Base-by-base conservation (phyloP, 2,888 invertebrate species). In the Drymonia ruficornis region DNA sequence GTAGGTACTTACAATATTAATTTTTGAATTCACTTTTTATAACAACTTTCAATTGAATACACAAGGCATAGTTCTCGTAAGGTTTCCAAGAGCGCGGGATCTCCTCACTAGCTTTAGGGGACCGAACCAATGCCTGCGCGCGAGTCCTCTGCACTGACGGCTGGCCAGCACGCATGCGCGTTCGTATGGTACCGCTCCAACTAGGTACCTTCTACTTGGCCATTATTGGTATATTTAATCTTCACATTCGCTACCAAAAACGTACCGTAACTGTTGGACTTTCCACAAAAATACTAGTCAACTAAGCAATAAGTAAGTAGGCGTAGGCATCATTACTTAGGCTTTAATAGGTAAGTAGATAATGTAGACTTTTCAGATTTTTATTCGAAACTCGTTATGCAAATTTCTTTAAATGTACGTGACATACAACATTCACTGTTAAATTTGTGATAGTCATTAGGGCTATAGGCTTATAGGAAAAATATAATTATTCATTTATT, bases 131-230 rank as follows among this genome's bases (percentile, higher is more conserved):
- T 64, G 58, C 56, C 62, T 70, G 65, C 77, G 77, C 75, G 66
- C 50, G 77, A 67, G 64, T 64, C 61, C 53, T 68, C 64, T 46
- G 57, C 55, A 76, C 77, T 75, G 75, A 62, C 70, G 52, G 48
- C 47, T 55, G 59, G 28, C 49, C 56, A 61, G 49, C 66, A 61
- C 56, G 65, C 65, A 63, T 34, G 44, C 52, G 45, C 54, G 31
- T 13, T 46, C n/a, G 46, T 54, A 23, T 47, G 47, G 34, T 48
- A 48, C 47, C 13, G 44, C 29, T 49, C 43, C 23, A 15, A 45
- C 28, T 16, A 16, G 31, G 16, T 16, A 45, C 4, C 7, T 45
- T 9, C 28, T 23, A 18, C 16, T 13, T 8, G 16, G 28, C 8
- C 44, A 13, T 55, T 72, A 55, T 63, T 61, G 61, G 63, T 66